Base-by-base conservation (phyloP, 2,113 vertebrate species). In the Lota lota region DNA sequence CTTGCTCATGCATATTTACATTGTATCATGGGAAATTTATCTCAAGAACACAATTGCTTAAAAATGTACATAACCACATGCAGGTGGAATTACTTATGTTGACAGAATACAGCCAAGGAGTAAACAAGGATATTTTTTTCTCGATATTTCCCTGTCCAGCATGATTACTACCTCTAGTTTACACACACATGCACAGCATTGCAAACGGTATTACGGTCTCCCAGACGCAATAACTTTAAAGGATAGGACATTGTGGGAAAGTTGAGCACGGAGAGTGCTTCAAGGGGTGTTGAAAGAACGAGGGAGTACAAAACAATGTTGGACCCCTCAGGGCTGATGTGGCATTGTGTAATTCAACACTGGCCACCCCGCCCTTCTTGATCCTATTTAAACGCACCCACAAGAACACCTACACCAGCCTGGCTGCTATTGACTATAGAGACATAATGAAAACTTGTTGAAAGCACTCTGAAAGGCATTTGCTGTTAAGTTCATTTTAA, bases 281-380 rank as follows among this genome's bases (percentile, higher is more conserved):
- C 75, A 79, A 82, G 69, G 77, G 64, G 22, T 28, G 61, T 4
- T 63, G 36, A 61, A 21, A 22, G 73, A 74, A n/a, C 61, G 68
- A 76, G 82, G 53, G 63, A 63, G 72, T 66, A 84, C 74, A 83
- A 83, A 86, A 82, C 73, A 64, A 68, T 73, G 82, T 72, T 65
- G 68, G 83, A 81, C 74, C 78, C 87, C 75, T 79, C 75, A 66
- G 80, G 89, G 72, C 72, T 75, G 76, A 81, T 76, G 80, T 79
- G 63, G 50, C 75, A 85, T 87, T 85, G 85, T 89, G 89, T 87
- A 88, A 89, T 63, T 75, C 73, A 87, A 88, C 77, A 82, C 73
- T 62, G 22, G 73, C 69, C 75, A 83, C 85, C 82, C 86, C 89
- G 86, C 89, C 89, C 88, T 77, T 61, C 66, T 63, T 79, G 70